Percentiles rank a stretch among this genome's conserved stretches.
Evolutionary conservation across 2,113 vertebrate genomes (phyloP).

Genomic region (Falcunculus frontatus): DNA sequence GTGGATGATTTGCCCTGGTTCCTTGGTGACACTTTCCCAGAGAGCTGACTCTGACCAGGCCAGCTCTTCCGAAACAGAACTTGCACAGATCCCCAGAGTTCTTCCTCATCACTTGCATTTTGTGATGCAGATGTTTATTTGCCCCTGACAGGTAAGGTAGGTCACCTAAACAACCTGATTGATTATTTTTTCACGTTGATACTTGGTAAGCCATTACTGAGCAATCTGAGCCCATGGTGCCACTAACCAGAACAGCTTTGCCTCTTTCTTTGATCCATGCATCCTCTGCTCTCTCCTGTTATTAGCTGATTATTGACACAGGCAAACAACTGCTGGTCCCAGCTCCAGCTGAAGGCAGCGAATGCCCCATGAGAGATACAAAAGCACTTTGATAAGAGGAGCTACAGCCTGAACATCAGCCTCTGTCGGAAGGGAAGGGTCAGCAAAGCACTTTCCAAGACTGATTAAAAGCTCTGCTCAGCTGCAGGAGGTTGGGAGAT

Average conservation of each 20-base stretch:
- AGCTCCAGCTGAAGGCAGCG: neutral
- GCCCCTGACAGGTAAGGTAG: neutral
- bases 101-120: neutral
- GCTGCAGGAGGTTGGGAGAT: neutral
- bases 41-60: neutral
- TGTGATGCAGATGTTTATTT: neutral
- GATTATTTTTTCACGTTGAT: neutral
- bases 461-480: neutral
- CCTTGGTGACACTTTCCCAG: neutral
- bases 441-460: neutral
- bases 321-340: neutral
- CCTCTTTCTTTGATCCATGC: neutral
- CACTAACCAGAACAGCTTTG: neutral
- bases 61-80: neutral
- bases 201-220: neutral
- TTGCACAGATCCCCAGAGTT: neutral
- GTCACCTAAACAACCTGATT: neutral
- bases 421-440: neutral
- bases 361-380: neutral
- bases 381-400: neutral
- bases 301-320: neutral
- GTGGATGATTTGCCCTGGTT: fast-evolving
- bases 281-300: neutral
- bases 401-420: neutral
- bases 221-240: neutral